A percentile compares a stretch with the other conserved stretches of the same genome.
Evolutionary conservation across 2,113 vertebrate genomes (phyloP).

Genomic region (Cranoglanis bouderius): DNA sequence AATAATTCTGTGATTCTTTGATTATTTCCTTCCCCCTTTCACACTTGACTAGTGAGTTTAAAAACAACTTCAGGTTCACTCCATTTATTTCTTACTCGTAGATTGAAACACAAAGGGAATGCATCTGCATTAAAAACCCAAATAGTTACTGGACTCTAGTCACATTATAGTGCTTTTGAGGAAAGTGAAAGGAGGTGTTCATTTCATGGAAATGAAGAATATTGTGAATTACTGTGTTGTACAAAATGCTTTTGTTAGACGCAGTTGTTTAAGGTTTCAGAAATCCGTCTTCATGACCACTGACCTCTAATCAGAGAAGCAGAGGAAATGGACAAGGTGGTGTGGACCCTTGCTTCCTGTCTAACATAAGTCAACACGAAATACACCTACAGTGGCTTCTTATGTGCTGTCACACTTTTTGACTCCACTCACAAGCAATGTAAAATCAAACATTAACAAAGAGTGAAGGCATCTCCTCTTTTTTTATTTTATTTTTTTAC

Average conservation of each 20-base stretch:
- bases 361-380: slow-evolving; percentile 30
- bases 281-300: neutral
- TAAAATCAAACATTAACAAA: neutral
- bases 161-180: neutral
- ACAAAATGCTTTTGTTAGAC: neutral
- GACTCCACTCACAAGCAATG: neutral
- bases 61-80: neutral
- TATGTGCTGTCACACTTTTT: neutral
- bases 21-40: slow-evolving; percentile 4
- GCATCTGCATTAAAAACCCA: neutral
- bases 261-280: neutral
- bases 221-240: neutral
- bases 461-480: neutral
- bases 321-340: slow-evolving; percentile 46
- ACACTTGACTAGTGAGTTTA: slow-evolving; percentile 30
- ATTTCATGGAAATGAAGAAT: slow-evolving; percentile 1
- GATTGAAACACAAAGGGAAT: neutral
- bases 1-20: slow-evolving; percentile 30
- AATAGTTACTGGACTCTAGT: neutral
- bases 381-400: neutral
- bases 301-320: slow-evolving; percentile 33
- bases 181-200: neutral
- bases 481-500: neutral
- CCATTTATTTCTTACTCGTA: neutral
- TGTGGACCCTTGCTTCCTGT: slow-evolving; percentile 39